Base-by-base conservation (phyloP, 2,113 vertebrate species). In the Callospermophilus lateralis region DNA sequence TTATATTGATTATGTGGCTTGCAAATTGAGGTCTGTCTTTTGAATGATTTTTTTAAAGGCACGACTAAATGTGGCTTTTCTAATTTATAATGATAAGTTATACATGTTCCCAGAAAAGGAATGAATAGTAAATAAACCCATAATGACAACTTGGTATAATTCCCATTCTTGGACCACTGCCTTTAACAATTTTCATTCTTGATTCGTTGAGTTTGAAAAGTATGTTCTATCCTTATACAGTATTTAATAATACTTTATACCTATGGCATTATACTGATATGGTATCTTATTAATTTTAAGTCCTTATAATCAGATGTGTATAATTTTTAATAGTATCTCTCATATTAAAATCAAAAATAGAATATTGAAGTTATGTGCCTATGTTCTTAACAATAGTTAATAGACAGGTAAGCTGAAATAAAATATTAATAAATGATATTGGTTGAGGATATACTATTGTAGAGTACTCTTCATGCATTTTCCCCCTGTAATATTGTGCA, bases 71-170 rank as follows among this genome's bases (percentile, higher is more conserved):
- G 86, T 85, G 79, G 89, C 70, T 94, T 93, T 90, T 24, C 85
- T 95, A 73, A 94, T 96, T 97, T 94, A 67, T 96, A 94, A 94
- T 96, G 77, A 95, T 78, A 95, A 89, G 63, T 87, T 92, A 48
- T 70, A 68, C 63, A 65, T 68, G 63, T 95, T 95, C 39, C 89
- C 76, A 93, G 87, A 95, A 96, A 95, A 96, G 42, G 45, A 97
- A 86, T 72, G 63, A 85, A 53, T 70, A 65, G 68, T 80, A 84
- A 96, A 93, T 89, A 83, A 94, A 93, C 20, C 61, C 63, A 84
- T 93, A 93, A 74, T 76, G 51, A 95, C 80, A 96, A 55, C 32
- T 85, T 95, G 63, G n/a, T 72, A 7, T 95, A 51, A 77, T 77
- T 45, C 19, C 45, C 24, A 92, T 90, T 22, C 61, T 61, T 84